Base-by-base conservation (phyloP, 35 echinoderm and acorn worm species). In the Apostichopus californicus region DNA sequence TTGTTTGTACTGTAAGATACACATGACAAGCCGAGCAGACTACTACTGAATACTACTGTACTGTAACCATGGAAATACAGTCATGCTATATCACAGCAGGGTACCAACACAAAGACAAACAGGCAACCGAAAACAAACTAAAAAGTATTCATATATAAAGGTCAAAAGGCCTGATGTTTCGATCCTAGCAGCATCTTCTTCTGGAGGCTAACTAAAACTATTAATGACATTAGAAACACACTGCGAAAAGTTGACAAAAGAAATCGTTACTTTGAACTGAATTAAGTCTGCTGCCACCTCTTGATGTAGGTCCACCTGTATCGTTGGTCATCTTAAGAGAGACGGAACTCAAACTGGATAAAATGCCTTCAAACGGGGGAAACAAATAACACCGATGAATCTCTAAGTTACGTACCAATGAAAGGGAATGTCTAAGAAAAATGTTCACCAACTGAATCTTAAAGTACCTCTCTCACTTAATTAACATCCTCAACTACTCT, bases 261-360 rank as follows among this genome's bases (percentile, higher is more conserved):
- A n/a, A 12, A 56, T 10, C 6, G 64, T 87, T 92, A 92, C 91
- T 92, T 86, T 92, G 22, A 83, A 92, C 91, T 23, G 91, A 92
- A 75, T 83, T 84, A 15, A 92, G 82, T 75, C 91, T 79, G 63
- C 91, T 92, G 10, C 26, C 56, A 23, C 64, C 63, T 28, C 80
- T 84, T 56, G 91, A 86, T 23, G 80, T 22, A 55, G 65, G 58
- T n/a, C 83, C 80, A 14, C 64, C 66, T 9, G 91, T 53, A 73
- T 65, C 80, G 57, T 79, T 84, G 58, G 54, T 80, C 78, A 92
- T 72, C 54, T 84, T 70, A 15, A 92, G 65, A 18, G 80, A 86
- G 80, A 92, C 91, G 15, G 91, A 92, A 85, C 91, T 92, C 80
- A 92, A 86, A 10, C 64, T 84, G 7, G 91, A 92, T 5, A 92